Conservation (phyloP, 92 coral and sea anemone genomes). For the Nematostella vectensis region DNA sequence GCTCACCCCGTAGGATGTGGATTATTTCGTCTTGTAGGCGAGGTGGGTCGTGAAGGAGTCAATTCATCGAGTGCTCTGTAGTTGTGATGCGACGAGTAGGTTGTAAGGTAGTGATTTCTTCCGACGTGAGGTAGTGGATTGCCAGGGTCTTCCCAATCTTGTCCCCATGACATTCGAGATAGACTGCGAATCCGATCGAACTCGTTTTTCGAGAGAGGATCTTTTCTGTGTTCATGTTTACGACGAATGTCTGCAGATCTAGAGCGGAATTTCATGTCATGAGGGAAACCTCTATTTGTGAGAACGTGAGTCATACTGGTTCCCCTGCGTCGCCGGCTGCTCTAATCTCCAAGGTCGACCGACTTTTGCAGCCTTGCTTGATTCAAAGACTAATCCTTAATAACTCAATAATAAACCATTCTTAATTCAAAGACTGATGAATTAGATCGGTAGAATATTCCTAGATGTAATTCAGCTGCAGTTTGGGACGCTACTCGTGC, state of each 20-base stretch:
- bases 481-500: background rate
- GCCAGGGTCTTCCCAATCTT: conserved; percentile 77
- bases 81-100: conserved; percentile 71
- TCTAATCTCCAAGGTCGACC: conserved; percentile 1
- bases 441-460: too few relatives aligned
- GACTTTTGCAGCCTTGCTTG: background rate
- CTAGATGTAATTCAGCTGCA: too few relatives aligned
- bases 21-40: conserved; percentile 94
- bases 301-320: conserved; percentile 75
- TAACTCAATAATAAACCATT: background rate
- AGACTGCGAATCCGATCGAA: conserved; percentile 74
- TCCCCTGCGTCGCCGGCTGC: too few relatives aligned
- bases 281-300: conserved; percentile 69
- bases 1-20: conserved; percentile 95
- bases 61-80: conserved; percentile 52
- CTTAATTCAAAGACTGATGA: too few relatives aligned
- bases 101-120: conserved; percentile 60
- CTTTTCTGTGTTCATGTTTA: conserved; percentile 39
- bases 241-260: conserved; percentile 58
- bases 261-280: conserved; percentile 59
- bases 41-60: conserved; percentile 78
- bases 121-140: conserved; percentile 63
- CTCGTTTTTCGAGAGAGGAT: conserved; percentile 49
- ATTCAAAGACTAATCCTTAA: background rate
- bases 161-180: conserved; percentile 79